phyloP scores from a whole-genome alignment of 2,113 vertebrate species.

The Hippocampus comes region DNA sequence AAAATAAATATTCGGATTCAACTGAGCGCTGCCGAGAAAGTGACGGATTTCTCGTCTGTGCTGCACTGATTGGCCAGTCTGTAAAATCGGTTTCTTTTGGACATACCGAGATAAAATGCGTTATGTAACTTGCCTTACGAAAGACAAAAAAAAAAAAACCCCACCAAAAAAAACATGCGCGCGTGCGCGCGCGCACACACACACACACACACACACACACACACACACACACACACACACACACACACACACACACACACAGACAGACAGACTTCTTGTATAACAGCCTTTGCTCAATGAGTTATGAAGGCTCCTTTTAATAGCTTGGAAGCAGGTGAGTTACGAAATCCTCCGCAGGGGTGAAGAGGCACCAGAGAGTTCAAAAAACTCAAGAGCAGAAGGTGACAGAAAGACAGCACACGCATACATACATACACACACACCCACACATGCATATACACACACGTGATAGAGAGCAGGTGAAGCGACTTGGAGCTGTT shows the following conservation, averaged over 20 bases:
- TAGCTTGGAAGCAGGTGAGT: slow-evolving; percentile 47
- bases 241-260: background rate
- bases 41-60: background rate
- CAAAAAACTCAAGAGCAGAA: background rate
- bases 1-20: background rate
- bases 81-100: background rate
- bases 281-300: slow-evolving; percentile 44
- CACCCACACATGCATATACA: too few relatives aligned
- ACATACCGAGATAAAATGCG: slow-evolving; percentile 10
- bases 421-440: too few relatives aligned
- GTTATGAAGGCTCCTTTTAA: slow-evolving; percentile 48
- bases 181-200: background rate
- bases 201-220: background rate
- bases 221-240: background rate
- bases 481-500: slow-evolving; percentile 33
- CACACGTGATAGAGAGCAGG: slow-evolving; percentile 8
- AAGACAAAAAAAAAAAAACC: slow-evolving; percentile 1
- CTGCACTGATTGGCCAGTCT: background rate
- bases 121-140: slow-evolving; percentile 17
- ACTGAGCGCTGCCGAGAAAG: background rate
- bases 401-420: background rate
- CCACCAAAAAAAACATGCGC: background rate
- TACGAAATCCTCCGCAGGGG: slow-evolving; percentile 38
- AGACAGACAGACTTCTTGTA: slow-evolving; percentile 19
- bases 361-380: background rate